These are phyloP conservation scores for Ischnura elegans DNA, from an alignment of 2,888 invertebrate genomes.

Conservation along the genomic window DNA sequence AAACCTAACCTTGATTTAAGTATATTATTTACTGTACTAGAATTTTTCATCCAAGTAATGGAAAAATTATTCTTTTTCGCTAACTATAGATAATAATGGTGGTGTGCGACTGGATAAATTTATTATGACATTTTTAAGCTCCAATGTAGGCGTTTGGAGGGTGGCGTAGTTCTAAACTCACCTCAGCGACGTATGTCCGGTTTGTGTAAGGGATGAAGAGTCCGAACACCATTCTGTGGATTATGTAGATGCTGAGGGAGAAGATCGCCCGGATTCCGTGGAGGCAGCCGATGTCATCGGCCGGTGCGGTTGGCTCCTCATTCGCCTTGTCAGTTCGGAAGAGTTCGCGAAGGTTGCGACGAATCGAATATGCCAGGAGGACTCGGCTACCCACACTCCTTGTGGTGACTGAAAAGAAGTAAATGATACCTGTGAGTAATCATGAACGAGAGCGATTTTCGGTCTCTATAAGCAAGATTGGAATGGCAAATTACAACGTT, in stretches of 20 bases:
- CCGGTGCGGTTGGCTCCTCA: neutral
- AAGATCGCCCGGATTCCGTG: constrained; percentile 69
- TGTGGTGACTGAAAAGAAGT: neutral
- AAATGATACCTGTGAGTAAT: no score
- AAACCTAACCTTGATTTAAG: no score
- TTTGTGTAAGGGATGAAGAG: constrained; percentile 69
- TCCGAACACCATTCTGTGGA: constrained; percentile 69
- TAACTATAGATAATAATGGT: no score
- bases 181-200: constrained; percentile 68
- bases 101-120: no score
- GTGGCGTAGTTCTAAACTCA: neutral
- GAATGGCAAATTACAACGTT: no score
- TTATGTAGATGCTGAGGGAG: constrained; percentile 69
- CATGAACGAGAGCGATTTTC: no score
- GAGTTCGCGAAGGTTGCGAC: constrained; percentile 46
- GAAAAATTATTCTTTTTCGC: no score
- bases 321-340: neutral
- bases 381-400: constrained; percentile 17
- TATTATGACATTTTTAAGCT: no score
- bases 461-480: no score
- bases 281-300: constrained; percentile 69
- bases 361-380: constrained; percentile 25
- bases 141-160: no score
- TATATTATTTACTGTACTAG: no score
- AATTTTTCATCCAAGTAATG: no score